These are phyloP conservation scores for Hartigia nigra DNA, from an alignment of 2,888 invertebrate species.

Conservation along the genomic window DNA sequence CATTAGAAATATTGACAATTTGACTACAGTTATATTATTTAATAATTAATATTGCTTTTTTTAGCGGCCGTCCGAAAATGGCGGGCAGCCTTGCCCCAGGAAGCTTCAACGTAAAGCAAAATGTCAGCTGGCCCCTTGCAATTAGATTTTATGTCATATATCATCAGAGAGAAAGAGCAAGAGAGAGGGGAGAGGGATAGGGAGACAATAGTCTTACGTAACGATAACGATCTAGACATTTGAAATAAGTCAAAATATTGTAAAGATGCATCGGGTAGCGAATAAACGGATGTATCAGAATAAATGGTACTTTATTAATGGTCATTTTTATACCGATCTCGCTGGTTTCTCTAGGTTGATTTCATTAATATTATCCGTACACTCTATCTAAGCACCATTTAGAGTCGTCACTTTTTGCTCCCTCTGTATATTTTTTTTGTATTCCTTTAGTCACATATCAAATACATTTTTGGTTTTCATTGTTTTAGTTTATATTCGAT, in stretches of 20 bases:
- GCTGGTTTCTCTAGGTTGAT: neutral
- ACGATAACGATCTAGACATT: neutral
- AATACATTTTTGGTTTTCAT: neutral
- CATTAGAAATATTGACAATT: neutral
- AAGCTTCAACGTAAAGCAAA: constrained; percentile 71
- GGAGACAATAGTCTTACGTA: neutral
- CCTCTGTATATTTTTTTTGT: neutral
- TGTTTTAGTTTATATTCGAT: neutral
- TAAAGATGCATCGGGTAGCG: constrained; percentile 20
- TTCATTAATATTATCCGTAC: neutral
- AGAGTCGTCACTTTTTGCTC: neutral
- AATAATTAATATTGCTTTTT: constrained; percentile 23
- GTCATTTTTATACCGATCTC: constrained; percentile 36
- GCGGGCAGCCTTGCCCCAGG: constrained; percentile 74
- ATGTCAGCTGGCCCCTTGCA: constrained; percentile 67
- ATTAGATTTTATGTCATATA: constrained; percentile 24
- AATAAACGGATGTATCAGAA: constrained; percentile 52
- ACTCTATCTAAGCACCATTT: neutral
- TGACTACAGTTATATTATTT: neutral
- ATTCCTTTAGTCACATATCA: neutral
- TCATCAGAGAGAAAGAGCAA: neutral
- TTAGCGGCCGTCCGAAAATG: constrained; percentile 72
- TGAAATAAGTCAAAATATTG: neutral
- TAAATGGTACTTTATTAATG: constrained; percentile 54
- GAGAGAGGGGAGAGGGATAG: neutral